phyloP scores from a whole-genome alignment of 2,888 invertebrate genomes.

The Phasia obesa region DNA sequence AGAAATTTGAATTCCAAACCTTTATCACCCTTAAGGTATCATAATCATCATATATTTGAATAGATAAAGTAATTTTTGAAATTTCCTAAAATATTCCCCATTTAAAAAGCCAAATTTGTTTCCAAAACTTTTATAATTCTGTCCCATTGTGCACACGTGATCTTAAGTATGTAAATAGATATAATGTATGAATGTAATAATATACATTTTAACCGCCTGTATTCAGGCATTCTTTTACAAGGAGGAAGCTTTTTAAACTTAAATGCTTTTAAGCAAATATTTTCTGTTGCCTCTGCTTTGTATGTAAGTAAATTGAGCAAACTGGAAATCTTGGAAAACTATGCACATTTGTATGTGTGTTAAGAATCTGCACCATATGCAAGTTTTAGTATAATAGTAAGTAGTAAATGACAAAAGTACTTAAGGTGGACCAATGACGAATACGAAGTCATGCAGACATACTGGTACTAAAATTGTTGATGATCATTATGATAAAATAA shows the following conservation, averaged over 20 bases:
- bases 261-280: slow-evolving; percentile 46
- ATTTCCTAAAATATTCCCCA: background rate
- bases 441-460: background rate
- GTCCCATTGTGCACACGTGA: slow-evolving; percentile 12
- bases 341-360: background rate
- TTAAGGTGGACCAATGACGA: slow-evolving; percentile 14
- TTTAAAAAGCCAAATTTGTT: background rate
- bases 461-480: background rate
- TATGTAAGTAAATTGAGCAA: slow-evolving; percentile 2
- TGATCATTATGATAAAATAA: slow-evolving; percentile 1
- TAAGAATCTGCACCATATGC: background rate
- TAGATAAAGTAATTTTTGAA: background rate
- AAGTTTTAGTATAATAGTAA: background rate
- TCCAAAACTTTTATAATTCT: background rate
- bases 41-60: too few relatives aligned
- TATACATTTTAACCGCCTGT: background rate
- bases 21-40: too few relatives aligned
- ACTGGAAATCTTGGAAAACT: slow-evolving; percentile 33
- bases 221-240: background rate
- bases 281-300: background rate
- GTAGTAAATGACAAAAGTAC: slow-evolving; percentile 44
- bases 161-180: background rate
- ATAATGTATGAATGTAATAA: background rate
- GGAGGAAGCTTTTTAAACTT: slow-evolving; percentile 38
- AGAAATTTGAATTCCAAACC: too few relatives aligned